Evolutionary conservation across 2,888 invertebrate species (phyloP), one percentile per base, ranked within the genome.

Genomic region (Helobdella robusta): DNA sequence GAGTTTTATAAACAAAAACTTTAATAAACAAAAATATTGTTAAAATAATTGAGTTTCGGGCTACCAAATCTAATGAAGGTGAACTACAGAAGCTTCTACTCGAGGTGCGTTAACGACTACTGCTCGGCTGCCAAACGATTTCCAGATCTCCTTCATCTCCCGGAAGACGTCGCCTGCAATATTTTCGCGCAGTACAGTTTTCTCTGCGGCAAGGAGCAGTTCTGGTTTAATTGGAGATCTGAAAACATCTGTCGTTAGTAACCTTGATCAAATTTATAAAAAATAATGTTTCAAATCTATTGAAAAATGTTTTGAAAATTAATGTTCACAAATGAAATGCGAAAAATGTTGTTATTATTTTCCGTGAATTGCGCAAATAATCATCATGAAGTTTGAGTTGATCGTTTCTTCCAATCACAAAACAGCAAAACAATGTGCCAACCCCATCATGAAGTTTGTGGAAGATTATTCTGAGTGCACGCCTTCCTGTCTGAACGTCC

Each of bases 51-150:
- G n/a, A n/a, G n/a, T n/a, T n/a, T n/a, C n/a, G n/a, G n/a, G n/a
- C n/a, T n/a, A n/a, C n/a, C n/a, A n/a, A n/a, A n/a, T n/a, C n/a
- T n/a, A n/a, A n/a, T n/a, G n/a, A n/a, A n/a, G n/a, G n/a, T n/a
- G n/a, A n/a, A n/a, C n/a, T n/a, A n/a, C n/a, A n/a, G n/a, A n/a
- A 46, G 30, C 44, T 67, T 60, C 62, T 65, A 54, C 48, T 20
- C 46, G 23, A 44, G 58, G 2, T 67, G 67, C 44, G 20, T 66
- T 23, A 50, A 60, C 44, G 67, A 66, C 25, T 67, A 62, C 54
- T 65, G 67, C 36, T 18, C 23, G 32, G 46, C 25, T n/a, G 48
- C 30, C 25, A 15, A 62, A 32, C n/a, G 32, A 11, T 1, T 25
- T 28, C 56, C 56, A n/a, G 56, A n/a, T n/a, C 30, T 30, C 28